These are phyloP conservation scores for Mimas tiliae DNA, from an alignment of 2,888 invertebrate genomes.

Conservation along the genomic window DNA sequence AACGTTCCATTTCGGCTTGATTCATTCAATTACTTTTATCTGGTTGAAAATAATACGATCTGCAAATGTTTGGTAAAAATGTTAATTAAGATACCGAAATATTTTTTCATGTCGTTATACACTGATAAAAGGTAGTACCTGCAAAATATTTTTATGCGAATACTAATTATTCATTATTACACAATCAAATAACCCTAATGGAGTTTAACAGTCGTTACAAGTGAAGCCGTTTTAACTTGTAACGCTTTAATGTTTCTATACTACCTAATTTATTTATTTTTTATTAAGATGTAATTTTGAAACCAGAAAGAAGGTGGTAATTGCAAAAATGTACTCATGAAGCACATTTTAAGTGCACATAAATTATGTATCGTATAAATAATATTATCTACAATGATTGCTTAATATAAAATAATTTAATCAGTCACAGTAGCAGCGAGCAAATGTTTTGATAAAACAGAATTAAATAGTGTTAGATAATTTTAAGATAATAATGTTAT, in stretches of 20 bases:
- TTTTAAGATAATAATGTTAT: background rate
- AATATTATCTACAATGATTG: no score
- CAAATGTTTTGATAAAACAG: conserved; percentile 7
- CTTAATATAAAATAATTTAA: background rate
- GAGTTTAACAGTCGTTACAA: background rate
- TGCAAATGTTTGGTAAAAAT: background rate
- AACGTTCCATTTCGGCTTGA: conserved; percentile 14
- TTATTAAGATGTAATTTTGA: background rate
- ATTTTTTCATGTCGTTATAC: background rate
- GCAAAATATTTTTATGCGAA: background rate
- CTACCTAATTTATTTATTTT: background rate
- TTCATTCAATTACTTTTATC: conserved; percentile 19
- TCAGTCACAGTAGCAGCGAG: conserved; percentile 9
- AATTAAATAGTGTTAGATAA: background rate
- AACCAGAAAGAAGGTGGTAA: background rate
- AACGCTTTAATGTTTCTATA: background rate
- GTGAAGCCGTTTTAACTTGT: background rate
- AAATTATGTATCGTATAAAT: no score
- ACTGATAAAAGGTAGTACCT: background rate
- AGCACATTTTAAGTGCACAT: background rate
- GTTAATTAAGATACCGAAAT: background rate
- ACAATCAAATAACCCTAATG: no score
- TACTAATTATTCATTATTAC: background rate
- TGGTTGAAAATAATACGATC: background rate
- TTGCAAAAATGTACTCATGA: background rate